Evolutionary conservation across 2,888 invertebrate genomes (phyloP).

Genomic region (Cheilosia impressa): DNA sequence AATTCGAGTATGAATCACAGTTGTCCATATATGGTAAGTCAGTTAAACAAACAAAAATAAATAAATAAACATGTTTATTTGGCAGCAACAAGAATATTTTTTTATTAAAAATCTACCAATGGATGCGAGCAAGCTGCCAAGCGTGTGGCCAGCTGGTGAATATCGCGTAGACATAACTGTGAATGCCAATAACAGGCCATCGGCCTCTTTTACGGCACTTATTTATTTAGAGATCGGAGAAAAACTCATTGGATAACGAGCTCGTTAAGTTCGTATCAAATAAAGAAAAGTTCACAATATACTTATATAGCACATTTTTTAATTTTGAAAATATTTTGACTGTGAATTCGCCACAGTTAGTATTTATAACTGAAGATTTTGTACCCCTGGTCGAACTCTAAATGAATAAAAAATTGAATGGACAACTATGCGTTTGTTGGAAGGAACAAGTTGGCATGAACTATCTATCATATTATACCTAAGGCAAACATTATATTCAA

Average conservation of each 20-base stretch:
- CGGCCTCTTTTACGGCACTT: not conserved
- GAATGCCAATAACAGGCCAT: not conserved
- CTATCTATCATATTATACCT: no score
- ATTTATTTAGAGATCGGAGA: not conserved
- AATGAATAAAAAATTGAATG: no score
- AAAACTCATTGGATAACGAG: not conserved
- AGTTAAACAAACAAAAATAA: not conserved
- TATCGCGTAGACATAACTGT: not conserved
- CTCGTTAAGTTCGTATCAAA: no score
- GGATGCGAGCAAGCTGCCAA: not conserved
- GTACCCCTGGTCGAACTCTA: no score
- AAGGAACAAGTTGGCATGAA: no score
- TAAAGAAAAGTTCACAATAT: no score
- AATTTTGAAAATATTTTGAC: no score
- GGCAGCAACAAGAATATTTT: not conserved
- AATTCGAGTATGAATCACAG: not conserved
- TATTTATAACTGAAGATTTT: no score
- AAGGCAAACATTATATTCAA: no score
- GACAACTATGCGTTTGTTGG: no score
- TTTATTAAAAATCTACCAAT: not conserved
- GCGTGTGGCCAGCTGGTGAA: not conserved
- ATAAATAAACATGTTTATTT: not conserved
- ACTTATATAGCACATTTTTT: no score
- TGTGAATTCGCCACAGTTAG: no score
- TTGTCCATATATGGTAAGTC: not conserved